Percentiles rank a stretch among this genome's conserved stretches.
These are phyloP conservation scores for Octonoba sinensis DNA, from an alignment of 2,888 invertebrate genomes.

Conservation along the genomic window DNA sequence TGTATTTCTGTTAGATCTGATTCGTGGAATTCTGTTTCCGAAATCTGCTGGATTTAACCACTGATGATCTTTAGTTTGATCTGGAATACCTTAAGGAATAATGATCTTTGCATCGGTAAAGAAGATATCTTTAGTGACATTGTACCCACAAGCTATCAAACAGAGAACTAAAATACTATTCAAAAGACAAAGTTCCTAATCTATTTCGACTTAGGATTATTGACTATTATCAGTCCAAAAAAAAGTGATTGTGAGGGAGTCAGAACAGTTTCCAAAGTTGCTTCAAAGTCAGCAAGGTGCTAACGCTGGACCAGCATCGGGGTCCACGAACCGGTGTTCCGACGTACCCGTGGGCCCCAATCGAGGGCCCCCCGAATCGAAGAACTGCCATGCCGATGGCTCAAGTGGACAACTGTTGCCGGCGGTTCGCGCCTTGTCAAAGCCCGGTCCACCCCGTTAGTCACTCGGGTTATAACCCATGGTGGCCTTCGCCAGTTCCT, in stretches of 20 bases:
- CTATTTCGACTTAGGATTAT: no score
- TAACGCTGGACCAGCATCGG: slow-evolving; percentile 60
- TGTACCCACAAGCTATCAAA: no score
- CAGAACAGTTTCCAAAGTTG: background rate
- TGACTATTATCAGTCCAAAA: no score
- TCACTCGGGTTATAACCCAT: slow-evolving; percentile 30
- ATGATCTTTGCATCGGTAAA: no score
- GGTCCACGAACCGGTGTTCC: slow-evolving; percentile 44
- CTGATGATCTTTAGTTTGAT: no score
- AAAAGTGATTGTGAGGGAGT: background rate
- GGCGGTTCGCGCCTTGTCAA: slow-evolving; percentile 51
- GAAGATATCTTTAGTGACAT: no score
- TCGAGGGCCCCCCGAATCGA: slow-evolving; percentile 30
- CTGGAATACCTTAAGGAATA: no score
- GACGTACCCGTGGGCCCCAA: slow-evolving; percentile 55
- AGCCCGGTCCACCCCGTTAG: slow-evolving; percentile 29
- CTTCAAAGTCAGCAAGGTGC: slow-evolving; percentile 5
- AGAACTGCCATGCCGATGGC: slow-evolving; percentile 53
- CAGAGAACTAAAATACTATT: no score
- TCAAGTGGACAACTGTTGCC: slow-evolving; percentile 49
- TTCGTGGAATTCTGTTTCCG: no score
- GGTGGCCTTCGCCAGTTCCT: slow-evolving; percentile 46
- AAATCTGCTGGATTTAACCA: no score
- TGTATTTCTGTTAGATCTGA: no score
- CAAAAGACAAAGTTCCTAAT: no score